Conservation (phyloP, 92 coral and sea anemone species). For the Porites evermanni region DNA sequence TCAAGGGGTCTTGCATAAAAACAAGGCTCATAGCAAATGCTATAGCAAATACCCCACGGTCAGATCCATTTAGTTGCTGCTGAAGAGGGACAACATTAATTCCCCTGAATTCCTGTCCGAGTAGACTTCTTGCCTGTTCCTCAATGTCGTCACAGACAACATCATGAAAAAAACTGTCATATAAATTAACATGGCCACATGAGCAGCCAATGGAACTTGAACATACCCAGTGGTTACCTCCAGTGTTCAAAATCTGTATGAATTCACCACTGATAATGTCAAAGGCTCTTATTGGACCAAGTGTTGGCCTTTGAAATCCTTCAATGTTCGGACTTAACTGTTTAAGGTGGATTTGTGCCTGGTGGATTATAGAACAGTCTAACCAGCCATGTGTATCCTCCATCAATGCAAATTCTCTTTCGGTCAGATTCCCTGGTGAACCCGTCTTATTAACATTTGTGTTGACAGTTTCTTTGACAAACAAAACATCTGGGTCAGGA, state of each 20-base stretch:
- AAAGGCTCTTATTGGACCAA: conserved; percentile 63
- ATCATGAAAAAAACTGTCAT: background rate
- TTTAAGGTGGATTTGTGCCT: conserved; percentile 64
- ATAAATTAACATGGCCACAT: background rate
- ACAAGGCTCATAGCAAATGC: conserved; percentile 15
- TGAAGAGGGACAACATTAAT: conserved; percentile 56
- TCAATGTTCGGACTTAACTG: conserved; percentile 63
- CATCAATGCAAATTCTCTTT: conserved; percentile 45
- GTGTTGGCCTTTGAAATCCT: conserved; percentile 79
- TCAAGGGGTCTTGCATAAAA: conserved; percentile 10
- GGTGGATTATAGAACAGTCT: conserved; percentile 65
- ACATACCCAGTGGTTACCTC: conserved; percentile 72
- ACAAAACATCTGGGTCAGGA: conserved; percentile 30
- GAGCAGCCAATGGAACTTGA: background rate
- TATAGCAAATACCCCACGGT: background rate
- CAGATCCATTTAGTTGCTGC: conserved; percentile 47
- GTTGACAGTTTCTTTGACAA: conserved; percentile 23
- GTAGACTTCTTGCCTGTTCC: background rate
- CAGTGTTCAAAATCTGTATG: conserved; percentile 68
- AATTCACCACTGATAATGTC: conserved; percentile 55
- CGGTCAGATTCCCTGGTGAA: conserved; percentile 43
- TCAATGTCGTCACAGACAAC: background rate
- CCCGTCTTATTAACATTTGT: conserved; percentile 55
- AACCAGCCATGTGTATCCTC: conserved; percentile 68
- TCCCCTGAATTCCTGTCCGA: too few relatives aligned